These are phyloP conservation scores for Cetoscarus ocellatus DNA, from an alignment of 2,797 vertebrate species.

Conservation along the genomic window DNA sequence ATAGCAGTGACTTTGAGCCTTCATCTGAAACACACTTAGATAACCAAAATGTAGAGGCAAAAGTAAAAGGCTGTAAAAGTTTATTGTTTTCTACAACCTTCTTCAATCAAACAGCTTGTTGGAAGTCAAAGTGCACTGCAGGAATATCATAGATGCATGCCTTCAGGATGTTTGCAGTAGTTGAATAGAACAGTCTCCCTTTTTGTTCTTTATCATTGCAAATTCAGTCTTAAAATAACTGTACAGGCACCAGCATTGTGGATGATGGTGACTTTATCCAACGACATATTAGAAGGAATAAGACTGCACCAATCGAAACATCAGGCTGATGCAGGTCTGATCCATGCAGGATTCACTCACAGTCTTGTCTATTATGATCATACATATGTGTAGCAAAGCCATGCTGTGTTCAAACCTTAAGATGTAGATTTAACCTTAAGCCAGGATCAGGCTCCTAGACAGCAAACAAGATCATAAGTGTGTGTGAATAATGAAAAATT, in stretches of 20 bases:
- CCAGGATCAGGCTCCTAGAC: constrained; percentile 3
- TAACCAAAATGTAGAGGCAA: background rate
- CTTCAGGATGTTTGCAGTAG: background rate
- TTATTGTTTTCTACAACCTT: background rate
- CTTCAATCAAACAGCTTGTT: constrained; percentile 10
- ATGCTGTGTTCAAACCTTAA: constrained; percentile 12
- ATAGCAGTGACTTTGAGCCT: background rate
- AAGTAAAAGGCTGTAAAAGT: background rate
- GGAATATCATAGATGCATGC: constrained; percentile 23
- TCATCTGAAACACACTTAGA: background rate
- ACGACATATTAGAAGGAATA: background rate
- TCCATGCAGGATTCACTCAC: background rate
- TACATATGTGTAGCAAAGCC: constrained; percentile 3
- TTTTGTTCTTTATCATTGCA: background rate
- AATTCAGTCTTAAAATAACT: background rate
- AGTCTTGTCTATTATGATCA: background rate
- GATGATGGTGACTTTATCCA: background rate
- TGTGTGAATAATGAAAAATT: background rate
- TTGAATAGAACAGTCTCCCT: background rate
- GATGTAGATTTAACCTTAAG: background rate
- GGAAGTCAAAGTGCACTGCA: constrained; percentile 17
- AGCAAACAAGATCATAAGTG: background rate
- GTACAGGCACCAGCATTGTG: constrained; percentile 2
- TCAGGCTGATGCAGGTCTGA: background rate
- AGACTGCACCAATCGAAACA: background rate